These are phyloP conservation scores for Spodoptera frugiperda DNA, from an alignment of 1,140 invertebrate genomes.

Conservation along the genomic window DNA sequence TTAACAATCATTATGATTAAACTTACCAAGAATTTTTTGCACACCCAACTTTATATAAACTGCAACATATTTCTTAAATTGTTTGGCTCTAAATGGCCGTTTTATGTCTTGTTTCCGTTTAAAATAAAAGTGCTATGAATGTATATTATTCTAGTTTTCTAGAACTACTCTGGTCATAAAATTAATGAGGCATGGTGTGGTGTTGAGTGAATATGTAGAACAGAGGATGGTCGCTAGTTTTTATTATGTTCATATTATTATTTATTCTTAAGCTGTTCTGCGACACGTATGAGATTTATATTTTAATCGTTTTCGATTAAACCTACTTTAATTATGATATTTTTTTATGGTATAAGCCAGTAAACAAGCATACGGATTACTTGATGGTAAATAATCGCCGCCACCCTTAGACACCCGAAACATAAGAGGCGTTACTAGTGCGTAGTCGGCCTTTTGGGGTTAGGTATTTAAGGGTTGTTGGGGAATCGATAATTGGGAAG, in stretches of 20 bases:
- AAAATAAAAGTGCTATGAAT: background rate
- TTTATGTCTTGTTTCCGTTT: constrained; percentile 48
- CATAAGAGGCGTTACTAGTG: too few relatives aligned
- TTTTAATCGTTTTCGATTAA: background rate
- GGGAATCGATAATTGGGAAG: too few relatives aligned
- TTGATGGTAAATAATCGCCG: too few relatives aligned
- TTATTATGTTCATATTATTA: background rate
- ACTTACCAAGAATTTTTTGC: constrained; percentile 38
- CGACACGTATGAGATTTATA: background rate
- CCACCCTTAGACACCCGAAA: too few relatives aligned
- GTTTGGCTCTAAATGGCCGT: constrained; percentile 44
- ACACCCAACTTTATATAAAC: constrained; percentile 20
- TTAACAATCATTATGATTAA: constrained; percentile 47
- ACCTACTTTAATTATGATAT: too few relatives aligned
- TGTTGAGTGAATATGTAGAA: background rate
- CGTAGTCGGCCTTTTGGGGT: too few relatives aligned
- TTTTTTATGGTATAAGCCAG: too few relatives aligned
- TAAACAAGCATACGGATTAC: too few relatives aligned
- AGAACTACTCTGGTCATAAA: constrained; percentile 13
- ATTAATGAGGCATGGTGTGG: constrained; percentile 3
- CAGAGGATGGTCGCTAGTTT: background rate
- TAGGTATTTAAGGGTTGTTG: too few relatives aligned
- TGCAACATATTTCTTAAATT: constrained; percentile 44
- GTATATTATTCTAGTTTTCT: constrained; percentile 29
- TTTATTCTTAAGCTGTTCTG: background rate